Base-by-base conservation (phyloP, 2,888 invertebrate species). In the Erpobdella octoculata region DNA sequence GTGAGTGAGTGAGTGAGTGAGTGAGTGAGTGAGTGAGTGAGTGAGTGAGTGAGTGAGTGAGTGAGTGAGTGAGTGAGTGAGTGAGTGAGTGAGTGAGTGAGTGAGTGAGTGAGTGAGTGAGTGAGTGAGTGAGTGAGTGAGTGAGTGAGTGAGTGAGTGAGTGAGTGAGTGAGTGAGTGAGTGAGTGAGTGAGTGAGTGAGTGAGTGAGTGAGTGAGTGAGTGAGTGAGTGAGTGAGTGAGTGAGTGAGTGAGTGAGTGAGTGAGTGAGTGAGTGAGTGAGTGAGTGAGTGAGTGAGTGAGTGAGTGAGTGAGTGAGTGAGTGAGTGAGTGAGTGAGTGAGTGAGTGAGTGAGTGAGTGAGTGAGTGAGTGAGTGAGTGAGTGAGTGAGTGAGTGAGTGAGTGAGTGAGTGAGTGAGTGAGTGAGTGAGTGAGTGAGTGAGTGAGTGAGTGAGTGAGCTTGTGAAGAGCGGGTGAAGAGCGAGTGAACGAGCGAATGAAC, bases 121-220 rank as follows among this genome's bases (percentile, higher is more conserved):
- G 70, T 70, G 70, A 35, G 70, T 70, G 70, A 41, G 70, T 59
- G 70, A 41, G 70, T 70, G 70, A 35, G 59, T 70, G 70, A 41
- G 70, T 59, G 59, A 41, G 70, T 69, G 9, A 28, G 25, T 48
- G 28, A 35, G 48, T 48, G 48, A 48, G 48, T 48, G 48, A 48
- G 48, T 48, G 48, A 48, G 48, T 48, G 48, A 48, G 48, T 48
- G 48, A 48, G 48, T 48, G 48, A 48, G 48, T 53, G 53, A 53
- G 62, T 35, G 62, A 33, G 62, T 62, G 62, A 8, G 62, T 35
- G 62, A 33, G 62, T 35, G 62, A 12, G 1, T 6, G 53, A 53
- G 4, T 53, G 53, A 53, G 53, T 53, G 53, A 53, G 53, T 1
- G 53, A 53, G 4, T 53, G 53, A 9, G 9, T 21, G 62, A 5